Conservation (phyloP, 2,888 invertebrate species). For the Sinohyriopsis cumingii region DNA sequence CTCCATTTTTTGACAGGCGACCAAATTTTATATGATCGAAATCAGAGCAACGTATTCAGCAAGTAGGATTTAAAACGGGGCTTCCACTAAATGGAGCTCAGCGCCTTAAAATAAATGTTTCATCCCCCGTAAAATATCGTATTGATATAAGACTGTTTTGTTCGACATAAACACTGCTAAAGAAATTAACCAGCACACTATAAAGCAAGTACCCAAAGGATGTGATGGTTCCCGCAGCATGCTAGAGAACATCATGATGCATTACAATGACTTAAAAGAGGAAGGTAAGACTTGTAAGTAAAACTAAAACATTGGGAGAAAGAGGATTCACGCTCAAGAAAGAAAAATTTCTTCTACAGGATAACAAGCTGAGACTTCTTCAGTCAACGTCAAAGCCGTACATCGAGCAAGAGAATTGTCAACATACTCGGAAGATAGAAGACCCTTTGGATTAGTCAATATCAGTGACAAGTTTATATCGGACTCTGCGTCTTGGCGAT, state of each 20-base stretch:
- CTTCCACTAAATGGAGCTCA: slow-evolving; percentile 41
- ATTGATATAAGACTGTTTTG: slow-evolving; percentile 28
- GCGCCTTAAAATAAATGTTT: slow-evolving; percentile 3
- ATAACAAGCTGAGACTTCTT: slow-evolving; percentile 18
- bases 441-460: slow-evolving; percentile 26
- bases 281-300: slow-evolving; percentile 24
- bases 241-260: slow-evolving; percentile 37
- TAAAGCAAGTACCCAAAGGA: slow-evolving; percentile 19
- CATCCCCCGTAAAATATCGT: slow-evolving; percentile 39
- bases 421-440: slow-evolving; percentile 28
- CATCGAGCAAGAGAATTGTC: slow-evolving; percentile 19
- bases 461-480: slow-evolving; percentile 22
- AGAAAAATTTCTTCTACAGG: slow-evolving; percentile 31
- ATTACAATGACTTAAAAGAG: slow-evolving; percentile 20
- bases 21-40: slow-evolving; percentile 24
- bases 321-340: slow-evolving; percentile 28
- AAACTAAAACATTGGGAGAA: slow-evolving; percentile 12
- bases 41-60: slow-evolving; percentile 32
- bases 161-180: slow-evolving; percentile 26
- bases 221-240: slow-evolving; percentile 28
- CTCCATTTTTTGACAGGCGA: slow-evolving; percentile 28
- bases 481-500: slow-evolving; percentile 18
- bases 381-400: slow-evolving; percentile 27
- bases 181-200: slow-evolving; percentile 38
- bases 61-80: slow-evolving; percentile 48